Evolutionary conservation across 1,140 invertebrate species (phyloP).

Genomic region (Pachyrhynchus sulphureomaculatus): DNA sequence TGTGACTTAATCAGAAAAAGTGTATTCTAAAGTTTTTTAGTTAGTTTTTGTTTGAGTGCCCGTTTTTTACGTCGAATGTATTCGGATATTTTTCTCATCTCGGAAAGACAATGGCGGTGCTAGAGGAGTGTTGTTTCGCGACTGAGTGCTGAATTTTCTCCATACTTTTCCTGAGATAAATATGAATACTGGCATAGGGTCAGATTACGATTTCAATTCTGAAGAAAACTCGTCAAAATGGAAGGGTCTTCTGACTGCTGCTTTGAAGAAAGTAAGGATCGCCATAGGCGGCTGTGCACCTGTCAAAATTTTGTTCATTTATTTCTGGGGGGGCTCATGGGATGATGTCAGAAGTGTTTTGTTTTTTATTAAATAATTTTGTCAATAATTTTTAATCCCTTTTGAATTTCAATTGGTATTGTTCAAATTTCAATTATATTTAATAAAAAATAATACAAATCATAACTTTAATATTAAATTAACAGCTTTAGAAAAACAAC

Average conservation of each 20-base stretch:
- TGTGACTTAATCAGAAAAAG: conserved; percentile 18
- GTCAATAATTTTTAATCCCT: conserved; percentile 30
- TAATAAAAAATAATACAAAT: no score
- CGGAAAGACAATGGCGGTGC: conserved; percentile 23
- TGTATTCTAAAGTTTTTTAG: conserved; percentile 11
- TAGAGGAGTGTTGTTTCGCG: conserved; percentile 19
- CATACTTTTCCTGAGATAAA: conserved; percentile 20
- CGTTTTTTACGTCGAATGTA: neutral
- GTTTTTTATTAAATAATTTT: neutral
- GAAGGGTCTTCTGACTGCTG: conserved; percentile 83
- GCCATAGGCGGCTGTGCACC: neutral
- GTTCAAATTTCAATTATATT: no score
- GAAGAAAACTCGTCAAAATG: conserved; percentile 86
- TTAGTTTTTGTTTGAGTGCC: conserved; percentile 8
- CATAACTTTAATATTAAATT: no score
- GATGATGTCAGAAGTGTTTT: neutral
- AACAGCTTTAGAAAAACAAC: no score
- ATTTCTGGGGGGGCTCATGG: neutral
- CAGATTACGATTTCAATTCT: conserved; percentile 82
- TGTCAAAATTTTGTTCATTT: neutral
- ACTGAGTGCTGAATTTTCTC: conserved; percentile 11
- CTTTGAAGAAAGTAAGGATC: conserved; percentile 69
- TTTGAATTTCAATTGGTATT: no score
- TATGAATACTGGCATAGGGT: conserved; percentile 38
- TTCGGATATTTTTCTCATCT: conserved; percentile 23